Evolutionary conservation across 2,888 invertebrate species (phyloP).

Genomic region (Fissipunctia ypsillon): DNA sequence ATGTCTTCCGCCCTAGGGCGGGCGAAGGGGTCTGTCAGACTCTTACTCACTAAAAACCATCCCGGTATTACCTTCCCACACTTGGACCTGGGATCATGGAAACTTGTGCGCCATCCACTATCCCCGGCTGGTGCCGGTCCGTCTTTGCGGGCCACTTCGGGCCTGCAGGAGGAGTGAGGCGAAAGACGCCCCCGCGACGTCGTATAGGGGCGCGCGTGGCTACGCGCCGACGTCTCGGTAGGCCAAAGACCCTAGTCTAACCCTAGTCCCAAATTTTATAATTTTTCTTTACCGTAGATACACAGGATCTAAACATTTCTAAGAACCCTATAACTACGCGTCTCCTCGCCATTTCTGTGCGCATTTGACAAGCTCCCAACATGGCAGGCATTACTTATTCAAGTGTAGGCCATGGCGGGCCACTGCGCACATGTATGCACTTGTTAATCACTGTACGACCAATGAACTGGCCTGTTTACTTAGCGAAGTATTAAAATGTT

Average conservation of each 20-base stretch:
- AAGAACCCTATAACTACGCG: background rate
- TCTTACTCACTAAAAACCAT: too few relatives aligned
- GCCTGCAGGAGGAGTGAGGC: too few relatives aligned
- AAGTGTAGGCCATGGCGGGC: slow-evolving; percentile 48
- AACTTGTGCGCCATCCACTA: too few relatives aligned
- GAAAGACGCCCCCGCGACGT: too few relatives aligned
- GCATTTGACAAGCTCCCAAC: slow-evolving; percentile 67
- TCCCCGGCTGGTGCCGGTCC: too few relatives aligned
- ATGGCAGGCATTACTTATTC: slow-evolving; percentile 71
- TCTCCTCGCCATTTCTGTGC: slow-evolving; percentile 63
- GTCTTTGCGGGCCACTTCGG: too few relatives aligned
- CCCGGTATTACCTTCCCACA: too few relatives aligned
- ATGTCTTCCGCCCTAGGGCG: too few relatives aligned
- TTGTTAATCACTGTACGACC: slow-evolving; percentile 59
- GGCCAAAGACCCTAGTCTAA: background rate
- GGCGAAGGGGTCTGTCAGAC: too few relatives aligned
- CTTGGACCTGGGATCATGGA: too few relatives aligned
- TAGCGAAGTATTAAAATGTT: slow-evolving; percentile 20
- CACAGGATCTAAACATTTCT: background rate
- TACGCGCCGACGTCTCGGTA: too few relatives aligned
- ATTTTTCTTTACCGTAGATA: background rate
- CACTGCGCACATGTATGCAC: slow-evolving; percentile 54
- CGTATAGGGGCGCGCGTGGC: too few relatives aligned
- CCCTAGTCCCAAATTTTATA: background rate
- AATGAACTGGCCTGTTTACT: slow-evolving; percentile 48